These are phyloP conservation scores for Lepidocolaptes lacrymiger DNA, from an alignment of 2,797 vertebrate genomes.

Conservation along the genomic window DNA sequence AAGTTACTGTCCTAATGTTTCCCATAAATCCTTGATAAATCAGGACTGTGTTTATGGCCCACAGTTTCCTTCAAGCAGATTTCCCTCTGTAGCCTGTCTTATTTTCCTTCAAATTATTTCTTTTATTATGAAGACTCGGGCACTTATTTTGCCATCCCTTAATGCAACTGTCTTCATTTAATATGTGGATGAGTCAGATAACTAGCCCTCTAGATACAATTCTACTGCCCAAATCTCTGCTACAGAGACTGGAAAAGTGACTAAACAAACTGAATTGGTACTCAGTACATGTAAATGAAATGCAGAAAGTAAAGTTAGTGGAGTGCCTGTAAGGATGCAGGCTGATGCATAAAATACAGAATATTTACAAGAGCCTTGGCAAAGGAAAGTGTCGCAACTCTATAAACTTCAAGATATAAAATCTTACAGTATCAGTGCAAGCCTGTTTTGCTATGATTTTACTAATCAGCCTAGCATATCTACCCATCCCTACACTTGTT, in stretches of 20 bases:
- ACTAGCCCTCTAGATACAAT: background rate
- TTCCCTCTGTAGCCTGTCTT: background rate
- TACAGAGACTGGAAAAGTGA: background rate
- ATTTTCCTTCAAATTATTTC: background rate
- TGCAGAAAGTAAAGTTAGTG: background rate
- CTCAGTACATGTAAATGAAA: background rate
- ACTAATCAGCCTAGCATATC: background rate
- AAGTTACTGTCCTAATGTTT: background rate
- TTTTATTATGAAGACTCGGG: background rate
- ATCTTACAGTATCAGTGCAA: background rate
- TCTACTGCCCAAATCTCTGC: background rate
- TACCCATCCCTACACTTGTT: background rate
- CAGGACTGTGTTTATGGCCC: background rate
- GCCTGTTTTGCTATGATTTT: background rate
- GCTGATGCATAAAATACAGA: background rate
- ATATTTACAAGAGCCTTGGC: background rate
- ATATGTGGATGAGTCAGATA: background rate
- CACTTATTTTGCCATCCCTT: background rate
- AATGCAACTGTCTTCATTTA: background rate
- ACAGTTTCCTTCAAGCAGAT: background rate
- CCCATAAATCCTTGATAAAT: background rate
- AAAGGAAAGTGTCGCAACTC: background rate
- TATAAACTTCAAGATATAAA: background rate
- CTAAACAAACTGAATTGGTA: background rate
- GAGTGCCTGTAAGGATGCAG: background rate